These are phyloP conservation scores for Synergus itoensis DNA, from an alignment of 2,888 invertebrate genomes.

Conservation along the genomic window DNA sequence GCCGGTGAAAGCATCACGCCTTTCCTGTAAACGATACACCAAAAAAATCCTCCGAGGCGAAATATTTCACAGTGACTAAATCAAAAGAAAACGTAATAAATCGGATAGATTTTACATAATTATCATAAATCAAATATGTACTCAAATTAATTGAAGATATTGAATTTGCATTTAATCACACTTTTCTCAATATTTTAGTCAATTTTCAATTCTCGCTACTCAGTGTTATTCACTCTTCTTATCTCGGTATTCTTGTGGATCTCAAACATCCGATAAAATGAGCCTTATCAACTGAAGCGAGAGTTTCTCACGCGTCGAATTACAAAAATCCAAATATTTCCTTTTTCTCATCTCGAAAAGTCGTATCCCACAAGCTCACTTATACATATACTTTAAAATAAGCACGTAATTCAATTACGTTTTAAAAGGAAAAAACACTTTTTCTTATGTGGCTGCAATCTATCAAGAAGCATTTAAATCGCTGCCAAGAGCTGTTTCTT, in stretches of 20 bases:
- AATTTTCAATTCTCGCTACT: not conserved
- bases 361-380: slow-evolving; percentile 16
- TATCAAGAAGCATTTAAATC: not conserved
- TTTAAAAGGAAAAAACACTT: slow-evolving; percentile 13
- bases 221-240: not conserved
- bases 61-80: no score
- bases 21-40: not conserved
- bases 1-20: not conserved
- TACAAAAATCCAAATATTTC: slow-evolving; percentile 58
- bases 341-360: slow-evolving; percentile 38
- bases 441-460: slow-evolving; percentile 7
- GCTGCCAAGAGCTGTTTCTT: not conserved
- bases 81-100: not conserved
- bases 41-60: no score
- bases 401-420: slow-evolving; percentile 27
- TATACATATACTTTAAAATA: slow-evolving; percentile 4
- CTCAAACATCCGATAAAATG: slow-evolving; percentile 45
- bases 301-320: slow-evolving; percentile 61
- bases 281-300: slow-evolving; percentile 54
- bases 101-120: not conserved
- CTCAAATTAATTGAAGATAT: not conserved
- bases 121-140: not conserved
- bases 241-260: slow-evolving; percentile 5
- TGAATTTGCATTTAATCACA: not conserved
- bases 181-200: not conserved